Evolutionary conservation across 2,888 invertebrate genomes (phyloP).

Genomic region (Agrotis exclamationis): DNA sequence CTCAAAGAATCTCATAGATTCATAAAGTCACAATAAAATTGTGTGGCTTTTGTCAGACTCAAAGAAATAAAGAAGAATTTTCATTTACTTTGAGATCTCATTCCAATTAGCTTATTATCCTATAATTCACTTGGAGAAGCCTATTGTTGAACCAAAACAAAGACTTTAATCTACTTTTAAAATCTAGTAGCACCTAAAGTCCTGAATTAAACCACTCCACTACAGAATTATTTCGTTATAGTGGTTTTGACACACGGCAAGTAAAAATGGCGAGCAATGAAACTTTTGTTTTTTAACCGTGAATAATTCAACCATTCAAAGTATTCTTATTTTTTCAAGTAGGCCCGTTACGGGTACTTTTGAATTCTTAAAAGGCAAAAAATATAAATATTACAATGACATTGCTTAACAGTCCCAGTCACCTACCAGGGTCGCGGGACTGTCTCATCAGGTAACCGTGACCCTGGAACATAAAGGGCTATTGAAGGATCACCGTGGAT

Average conservation of each 20-base stretch:
- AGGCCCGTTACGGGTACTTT: background rate
- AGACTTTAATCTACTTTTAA: constrained; percentile 54
- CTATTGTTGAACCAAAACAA: constrained; percentile 49
- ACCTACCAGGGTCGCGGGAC: too few relatives aligned
- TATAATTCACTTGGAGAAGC: constrained; percentile 28
- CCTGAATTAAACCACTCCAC: constrained; percentile 31
- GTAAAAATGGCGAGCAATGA: background rate
- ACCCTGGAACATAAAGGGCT: too few relatives aligned
- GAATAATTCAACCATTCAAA: too few relatives aligned
- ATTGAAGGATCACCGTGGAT: too few relatives aligned
- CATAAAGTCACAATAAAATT: background rate
- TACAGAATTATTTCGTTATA: constrained; percentile 51
- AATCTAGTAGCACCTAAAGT: constrained; percentile 46
- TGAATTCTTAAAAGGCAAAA: background rate
- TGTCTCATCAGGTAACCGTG: too few relatives aligned
- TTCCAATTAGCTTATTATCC: constrained; percentile 29
- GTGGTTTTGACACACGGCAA: constrained; percentile 21
- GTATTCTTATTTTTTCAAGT: background rate
- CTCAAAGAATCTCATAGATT: background rate
- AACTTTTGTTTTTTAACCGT: background rate
- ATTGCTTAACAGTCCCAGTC: too few relatives aligned
- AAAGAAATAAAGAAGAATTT: background rate
- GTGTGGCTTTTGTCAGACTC: background rate
- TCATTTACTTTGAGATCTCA: constrained; percentile 20
- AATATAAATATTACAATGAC: too few relatives aligned